Base-by-base conservation (phyloP, 2,888 invertebrate genomes). In the Fragum sueziense region DNA sequence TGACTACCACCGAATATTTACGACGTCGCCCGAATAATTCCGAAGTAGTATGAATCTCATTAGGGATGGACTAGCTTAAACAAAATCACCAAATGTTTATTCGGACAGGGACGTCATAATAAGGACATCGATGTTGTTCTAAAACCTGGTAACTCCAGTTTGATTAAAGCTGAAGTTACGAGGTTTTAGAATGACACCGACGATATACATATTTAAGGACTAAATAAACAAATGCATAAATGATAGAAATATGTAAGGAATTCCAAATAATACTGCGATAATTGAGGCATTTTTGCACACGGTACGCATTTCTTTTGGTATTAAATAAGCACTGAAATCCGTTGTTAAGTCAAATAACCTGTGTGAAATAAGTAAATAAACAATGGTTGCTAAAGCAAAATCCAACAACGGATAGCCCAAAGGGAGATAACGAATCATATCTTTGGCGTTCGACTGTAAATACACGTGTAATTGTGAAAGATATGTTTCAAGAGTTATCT, bases 401-500 rank as follows among this genome's bases (percentile, higher is more conserved):
- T 88, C 90, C 1, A 91, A 85, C 62, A 90, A 69, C 6, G 86
- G 90, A 57, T 88, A 88, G 1, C 80, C 81, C 1, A 78, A 79
- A 0, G 84, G 81, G 20, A 91, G 70, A 69, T 88, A 90, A 1
- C 85, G 85, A n/a, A 90, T 84, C 9, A 88, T 71, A 41, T 88
- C 79, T 65, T 90, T 89, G 17, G 90, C 90, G 67, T 91, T 90
- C 22, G 89, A 88, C 80, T 90, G 88, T 37, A 91, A 80, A 54
- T 90, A 91, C 9, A 90, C 76, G 72, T 91, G 90, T 0, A 91
- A 81, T 82, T 91, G 90, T 0, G 89, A 88, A 20, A 91, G 80
- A 76, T 91, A 91, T 0, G 90, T 91, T 79, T 91, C 90, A 33
- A 91, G 78, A 0, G 90, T 91, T 51, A 91, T 89, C 81, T 89